Evolutionary conservation across 1,140 invertebrate species (phyloP).

Genomic region (Habropoda laboriosa): DNA sequence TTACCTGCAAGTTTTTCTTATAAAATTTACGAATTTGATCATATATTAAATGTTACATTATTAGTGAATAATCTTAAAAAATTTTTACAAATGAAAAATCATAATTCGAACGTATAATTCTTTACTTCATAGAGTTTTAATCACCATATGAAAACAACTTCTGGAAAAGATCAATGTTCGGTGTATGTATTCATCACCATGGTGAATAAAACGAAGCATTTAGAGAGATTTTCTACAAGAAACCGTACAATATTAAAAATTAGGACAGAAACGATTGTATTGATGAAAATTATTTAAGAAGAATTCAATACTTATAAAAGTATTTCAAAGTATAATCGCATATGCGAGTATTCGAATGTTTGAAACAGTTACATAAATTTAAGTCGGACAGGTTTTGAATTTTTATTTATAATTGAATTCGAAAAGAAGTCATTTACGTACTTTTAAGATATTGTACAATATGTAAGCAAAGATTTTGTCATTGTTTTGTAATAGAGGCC

Average conservation of each 20-base stretch:
- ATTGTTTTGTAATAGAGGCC: neutral
- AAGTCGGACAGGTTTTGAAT: neutral
- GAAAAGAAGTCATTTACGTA: neutral
- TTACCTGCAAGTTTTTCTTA: neutral
- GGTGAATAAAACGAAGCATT: constrained; percentile 48
- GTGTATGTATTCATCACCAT: constrained; percentile 55
- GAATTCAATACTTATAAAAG: neutral
- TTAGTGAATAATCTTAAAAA: neutral
- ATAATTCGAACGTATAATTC: neutral
- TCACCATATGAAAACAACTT: neutral
- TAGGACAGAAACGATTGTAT: neutral
- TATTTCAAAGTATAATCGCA: neutral
- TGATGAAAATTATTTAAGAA: neutral
- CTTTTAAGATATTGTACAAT: too few species aligned
- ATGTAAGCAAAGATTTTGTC: neutral
- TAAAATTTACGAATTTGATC: neutral
- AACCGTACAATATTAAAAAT: neutral
- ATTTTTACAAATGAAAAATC: neutral
- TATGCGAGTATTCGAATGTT: neutral
- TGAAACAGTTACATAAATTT: neutral
- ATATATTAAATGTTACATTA: neutral
- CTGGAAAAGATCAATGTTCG: constrained; percentile 56
- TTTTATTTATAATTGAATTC: neutral
- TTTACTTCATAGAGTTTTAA: neutral
- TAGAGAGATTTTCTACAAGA: constrained; percentile 6